Percentiles rank a stretch among this genome's conserved stretches.
phyloP scores from a whole-genome alignment of 1,140 invertebrate genomes.

The Aricia agestis region DNA sequence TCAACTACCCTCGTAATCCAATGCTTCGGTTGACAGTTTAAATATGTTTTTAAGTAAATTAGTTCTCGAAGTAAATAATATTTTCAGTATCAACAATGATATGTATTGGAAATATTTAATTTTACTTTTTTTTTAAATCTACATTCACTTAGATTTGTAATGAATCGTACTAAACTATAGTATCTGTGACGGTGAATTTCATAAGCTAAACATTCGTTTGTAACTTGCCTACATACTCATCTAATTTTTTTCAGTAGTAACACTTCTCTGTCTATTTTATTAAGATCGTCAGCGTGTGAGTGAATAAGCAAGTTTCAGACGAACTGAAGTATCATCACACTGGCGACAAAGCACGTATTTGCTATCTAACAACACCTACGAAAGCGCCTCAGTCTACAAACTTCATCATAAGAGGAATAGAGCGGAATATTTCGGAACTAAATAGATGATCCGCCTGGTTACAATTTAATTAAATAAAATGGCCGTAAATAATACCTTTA shows the following conservation, averaged over 20 bases:
- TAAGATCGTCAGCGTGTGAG: too few species aligned
- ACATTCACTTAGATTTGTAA: constrained; percentile 6
- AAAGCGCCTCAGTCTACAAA: not conserved
- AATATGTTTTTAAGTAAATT: not conserved
- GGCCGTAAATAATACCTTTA: constrained; percentile 13
- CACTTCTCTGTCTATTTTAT: too few species aligned
- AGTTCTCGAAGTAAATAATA: not conserved
- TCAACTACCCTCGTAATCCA: not conserved
- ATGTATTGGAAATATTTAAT: constrained; percentile 10
- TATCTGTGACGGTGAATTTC: not conserved
- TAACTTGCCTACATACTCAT: not conserved
- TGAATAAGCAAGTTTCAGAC: too few species aligned
- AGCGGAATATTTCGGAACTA: not conserved
- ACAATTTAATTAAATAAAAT: constrained; percentile 13
- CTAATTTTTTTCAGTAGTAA: too few species aligned
- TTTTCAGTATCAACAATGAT: constrained; percentile 2
- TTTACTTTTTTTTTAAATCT: not conserved
- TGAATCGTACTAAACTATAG: not conserved
- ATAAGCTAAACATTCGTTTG: not conserved
- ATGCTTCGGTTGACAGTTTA: not conserved
- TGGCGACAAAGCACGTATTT: not conserved
- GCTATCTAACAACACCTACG: not conserved
- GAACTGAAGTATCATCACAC: not conserved
- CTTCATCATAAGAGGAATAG: not conserved
- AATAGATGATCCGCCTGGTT: not conserved